A percentile compares a stretch with the other conserved stretches of the same genome.
Conservation (phyloP, 2,797 vertebrate genomes). For the Lacerta agilis region DNA sequence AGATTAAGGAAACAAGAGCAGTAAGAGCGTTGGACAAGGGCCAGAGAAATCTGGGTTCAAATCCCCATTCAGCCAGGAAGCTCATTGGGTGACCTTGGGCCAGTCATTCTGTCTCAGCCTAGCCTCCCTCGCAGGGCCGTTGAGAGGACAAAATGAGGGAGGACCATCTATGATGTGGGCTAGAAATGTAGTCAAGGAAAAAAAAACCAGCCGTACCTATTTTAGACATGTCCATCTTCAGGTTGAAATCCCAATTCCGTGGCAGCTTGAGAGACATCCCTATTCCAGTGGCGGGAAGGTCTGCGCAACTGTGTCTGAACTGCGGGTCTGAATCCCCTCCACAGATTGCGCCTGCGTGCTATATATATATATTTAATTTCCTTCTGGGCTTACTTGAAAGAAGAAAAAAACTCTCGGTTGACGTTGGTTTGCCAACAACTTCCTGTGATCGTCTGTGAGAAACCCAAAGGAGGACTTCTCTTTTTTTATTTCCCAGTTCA, state of each 20-base stretch:
- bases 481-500: not conserved
- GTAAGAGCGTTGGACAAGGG: too few species aligned
- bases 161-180: not conserved
- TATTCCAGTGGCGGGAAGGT: not conserved
- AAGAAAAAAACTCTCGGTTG: not conserved
- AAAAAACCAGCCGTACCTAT: constrained; percentile 80
- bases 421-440: constrained; percentile 49
- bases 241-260: constrained; percentile 93
- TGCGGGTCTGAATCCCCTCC: fast-evolving
- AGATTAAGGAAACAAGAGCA: not conserved
- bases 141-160: not conserved
- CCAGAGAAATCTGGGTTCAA: not conserved
- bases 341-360: not conserved
- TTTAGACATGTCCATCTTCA: constrained; percentile 85
- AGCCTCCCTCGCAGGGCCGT: not conserved
- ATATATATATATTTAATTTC: not conserved
- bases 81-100: not conserved
- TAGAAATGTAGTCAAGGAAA: fast-evolving
- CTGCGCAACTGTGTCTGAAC: fast-evolving
- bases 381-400: not conserved
- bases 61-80: not conserved
- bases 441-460: constrained; percentile 38
- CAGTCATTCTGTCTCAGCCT: not conserved
- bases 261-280: constrained; percentile 95
- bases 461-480: constrained; percentile 52